Percentiles rank a stretch among this genome's conserved stretches.
phyloP scores from a whole-genome alignment of 2,797 vertebrate species.

The Lycodopsis pacificus region DNA sequence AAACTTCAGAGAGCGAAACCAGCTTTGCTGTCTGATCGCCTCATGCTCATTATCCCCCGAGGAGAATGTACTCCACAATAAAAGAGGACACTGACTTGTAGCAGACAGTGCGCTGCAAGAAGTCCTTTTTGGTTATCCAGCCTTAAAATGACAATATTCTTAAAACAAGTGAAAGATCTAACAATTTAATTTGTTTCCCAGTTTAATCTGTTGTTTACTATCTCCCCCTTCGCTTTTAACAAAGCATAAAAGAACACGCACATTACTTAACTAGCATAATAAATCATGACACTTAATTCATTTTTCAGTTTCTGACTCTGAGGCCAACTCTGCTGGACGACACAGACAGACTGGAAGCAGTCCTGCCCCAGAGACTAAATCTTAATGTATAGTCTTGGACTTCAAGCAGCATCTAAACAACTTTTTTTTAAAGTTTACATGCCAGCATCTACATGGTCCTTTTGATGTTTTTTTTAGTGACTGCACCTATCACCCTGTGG shows the following conservation, averaged over 20 bases:
- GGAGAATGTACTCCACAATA: slow-evolving; percentile 59
- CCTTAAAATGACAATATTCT: slow-evolving; percentile 23
- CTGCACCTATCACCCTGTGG: too few species aligned
- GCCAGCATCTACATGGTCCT: slow-evolving; percentile 20
- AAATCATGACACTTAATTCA: slow-evolving; percentile 7
- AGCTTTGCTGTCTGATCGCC: slow-evolving; percentile 71
- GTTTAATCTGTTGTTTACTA: slow-evolving; percentile 12
- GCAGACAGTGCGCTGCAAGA: slow-evolving; percentile 43
- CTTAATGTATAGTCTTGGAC: slow-evolving; percentile 37
- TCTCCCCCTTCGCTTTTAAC: slow-evolving; percentile 9
- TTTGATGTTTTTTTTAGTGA: slow-evolving; percentile 26
- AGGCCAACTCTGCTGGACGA: slow-evolving; percentile 12
- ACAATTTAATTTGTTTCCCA: slow-evolving; percentile 13
- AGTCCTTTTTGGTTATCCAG: slow-evolving; percentile 17
- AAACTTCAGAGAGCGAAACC: slow-evolving; percentile 66
- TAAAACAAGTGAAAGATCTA: slow-evolving; percentile 12
- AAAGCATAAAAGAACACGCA: slow-evolving; percentile 15
- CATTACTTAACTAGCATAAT: neutral
- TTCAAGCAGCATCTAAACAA: slow-evolving; percentile 47
- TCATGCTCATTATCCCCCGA: slow-evolving; percentile 73
- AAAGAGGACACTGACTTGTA: slow-evolving; percentile 60
- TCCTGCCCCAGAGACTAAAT: slow-evolving; percentile 19
- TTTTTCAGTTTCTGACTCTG: slow-evolving; percentile 21
- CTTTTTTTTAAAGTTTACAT: slow-evolving; percentile 6
- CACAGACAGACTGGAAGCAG: slow-evolving; percentile 25